Conservation (phyloP, 2,113 vertebrate species). For the Sinocyclocheilus anophthalmus region DNA sequence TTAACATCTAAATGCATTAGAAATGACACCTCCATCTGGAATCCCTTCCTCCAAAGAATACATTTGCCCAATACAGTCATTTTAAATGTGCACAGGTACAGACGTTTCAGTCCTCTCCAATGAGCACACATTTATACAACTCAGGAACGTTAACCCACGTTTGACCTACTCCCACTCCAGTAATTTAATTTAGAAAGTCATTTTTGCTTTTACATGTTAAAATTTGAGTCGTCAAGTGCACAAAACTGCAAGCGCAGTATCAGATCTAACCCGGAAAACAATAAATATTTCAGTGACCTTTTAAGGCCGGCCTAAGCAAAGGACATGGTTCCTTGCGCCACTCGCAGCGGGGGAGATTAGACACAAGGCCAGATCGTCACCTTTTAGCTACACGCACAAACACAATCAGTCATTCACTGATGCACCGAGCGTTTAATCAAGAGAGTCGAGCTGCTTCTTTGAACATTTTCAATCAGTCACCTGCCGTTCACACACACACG, state of each 20-base stretch:
- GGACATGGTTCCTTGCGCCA: not conserved
- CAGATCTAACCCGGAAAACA: not conserved
- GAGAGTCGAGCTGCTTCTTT: conserved; percentile 12
- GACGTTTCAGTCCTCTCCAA: not conserved
- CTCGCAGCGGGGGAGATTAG: not conserved
- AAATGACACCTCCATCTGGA: not conserved
- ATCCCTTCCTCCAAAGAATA: not conserved
- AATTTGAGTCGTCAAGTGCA: not conserved
- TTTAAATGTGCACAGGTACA: not conserved
- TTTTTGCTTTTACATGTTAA: not conserved
- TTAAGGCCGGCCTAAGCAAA: conserved; percentile 15
- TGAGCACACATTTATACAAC: not conserved
- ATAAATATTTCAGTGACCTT: conserved; percentile 43
- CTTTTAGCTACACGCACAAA: conserved; percentile 10
- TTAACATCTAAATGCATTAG: not conserved
- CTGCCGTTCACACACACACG: conserved; percentile 4
- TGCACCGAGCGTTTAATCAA: not conserved
- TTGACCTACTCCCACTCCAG: not conserved
- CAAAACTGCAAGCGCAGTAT: conserved; percentile 14
- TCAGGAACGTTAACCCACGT: not conserved
- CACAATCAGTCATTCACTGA: conserved; percentile 22
- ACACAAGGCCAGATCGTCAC: not conserved
- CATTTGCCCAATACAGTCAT: not conserved
- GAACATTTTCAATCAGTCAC: conserved; percentile 21
- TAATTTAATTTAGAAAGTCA: conserved; percentile 2